phyloP scores from a whole-genome alignment of 2,113 vertebrate genomes.

The Dascyllus trimaculatus region DNA sequence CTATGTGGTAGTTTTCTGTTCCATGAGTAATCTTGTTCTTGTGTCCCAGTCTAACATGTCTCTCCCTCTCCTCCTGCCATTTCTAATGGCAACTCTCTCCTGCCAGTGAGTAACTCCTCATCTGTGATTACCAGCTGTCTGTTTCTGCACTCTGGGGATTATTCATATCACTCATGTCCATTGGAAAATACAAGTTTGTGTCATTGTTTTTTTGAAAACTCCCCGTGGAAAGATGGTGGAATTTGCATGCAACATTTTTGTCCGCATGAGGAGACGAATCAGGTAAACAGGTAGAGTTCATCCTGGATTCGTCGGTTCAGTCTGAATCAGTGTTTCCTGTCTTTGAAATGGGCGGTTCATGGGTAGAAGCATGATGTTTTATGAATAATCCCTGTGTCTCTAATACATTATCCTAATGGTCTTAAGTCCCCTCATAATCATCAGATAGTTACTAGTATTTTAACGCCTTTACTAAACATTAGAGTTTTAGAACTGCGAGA shows the following conservation, averaged over 20 bases:
- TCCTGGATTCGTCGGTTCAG: constrained; percentile 65
- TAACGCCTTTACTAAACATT: constrained; percentile 51
- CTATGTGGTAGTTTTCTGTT: constrained; percentile 81
- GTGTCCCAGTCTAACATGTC: constrained; percentile 79
- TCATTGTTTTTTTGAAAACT: constrained; percentile 23
- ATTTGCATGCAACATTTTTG: constrained; percentile 70
- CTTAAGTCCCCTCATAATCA: constrained; percentile 61
- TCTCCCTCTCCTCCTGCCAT: constrained; percentile 77
- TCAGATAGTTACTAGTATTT: constrained; percentile 43
- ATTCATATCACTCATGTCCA: constrained; percentile 77
- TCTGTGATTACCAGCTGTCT: constrained; percentile 81
- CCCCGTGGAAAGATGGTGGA: constrained; percentile 22
- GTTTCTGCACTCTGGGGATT: constrained; percentile 80
- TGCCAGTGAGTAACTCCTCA: constrained; percentile 81
- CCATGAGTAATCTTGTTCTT: constrained; percentile 80
- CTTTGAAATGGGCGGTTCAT: constrained; percentile 22
- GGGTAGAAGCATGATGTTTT: constrained; percentile 68
- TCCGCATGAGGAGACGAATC: constrained; percentile 66
- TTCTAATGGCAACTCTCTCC: constrained; percentile 76
- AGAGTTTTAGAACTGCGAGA: constrained; percentile 18
- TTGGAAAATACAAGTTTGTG: constrained; percentile 38
- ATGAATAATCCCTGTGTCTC: constrained; percentile 83
- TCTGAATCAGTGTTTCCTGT: constrained; percentile 67
- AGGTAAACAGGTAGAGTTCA: constrained; percentile 53
- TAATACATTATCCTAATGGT: constrained; percentile 71